These are phyloP conservation scores for Cydia fagiglandana DNA, from an alignment of 1,140 invertebrate species.

Conservation along the genomic window DNA sequence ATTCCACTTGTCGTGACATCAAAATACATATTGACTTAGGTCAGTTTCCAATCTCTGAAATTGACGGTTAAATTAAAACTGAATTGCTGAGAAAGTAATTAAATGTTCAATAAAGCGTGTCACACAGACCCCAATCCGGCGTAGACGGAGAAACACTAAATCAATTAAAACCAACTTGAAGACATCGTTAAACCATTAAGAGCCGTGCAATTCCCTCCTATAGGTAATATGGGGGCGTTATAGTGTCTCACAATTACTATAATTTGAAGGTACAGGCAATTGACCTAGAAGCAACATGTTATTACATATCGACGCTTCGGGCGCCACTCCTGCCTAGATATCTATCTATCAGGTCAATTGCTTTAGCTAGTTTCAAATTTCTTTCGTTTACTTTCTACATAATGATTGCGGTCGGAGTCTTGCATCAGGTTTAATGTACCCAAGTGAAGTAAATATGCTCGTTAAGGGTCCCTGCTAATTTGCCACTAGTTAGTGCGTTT, in stretches of 20 bases:
- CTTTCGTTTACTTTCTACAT: conserved; percentile 65
- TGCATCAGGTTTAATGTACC: conserved; percentile 12
- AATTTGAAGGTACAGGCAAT: conserved; percentile 58
- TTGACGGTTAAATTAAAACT: conserved; percentile 6
- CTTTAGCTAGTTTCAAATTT: conserved; percentile 53
- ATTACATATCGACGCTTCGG: conserved; percentile 50
- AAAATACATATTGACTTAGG: background rate
- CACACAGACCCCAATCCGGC: conserved; percentile 18
- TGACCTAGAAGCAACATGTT: conserved; percentile 63
- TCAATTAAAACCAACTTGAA: conserved; percentile 23
- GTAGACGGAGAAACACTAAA: conserved; percentile 13
- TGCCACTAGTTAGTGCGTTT: conserved; percentile 43
- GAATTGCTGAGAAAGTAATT: conserved; percentile 24
- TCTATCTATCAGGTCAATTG: conserved; percentile 64
- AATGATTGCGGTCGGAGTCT: conserved; percentile 38
- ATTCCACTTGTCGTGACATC: background rate
- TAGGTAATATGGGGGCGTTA: conserved; percentile 38
- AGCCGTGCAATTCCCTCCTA: conserved; percentile 33
- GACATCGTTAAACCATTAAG: conserved; percentile 36
- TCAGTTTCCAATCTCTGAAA: conserved; percentile 21
- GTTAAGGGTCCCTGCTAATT: conserved; percentile 46
- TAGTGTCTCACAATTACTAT: conserved; percentile 48
- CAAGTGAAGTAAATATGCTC: conserved; percentile 41
- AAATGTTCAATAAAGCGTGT: conserved; percentile 15
- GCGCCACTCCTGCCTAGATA: conserved; percentile 47